Evolutionary conservation across 2,797 vertebrate genomes (phyloP), one percentile per base, ranked within the genome.

Genomic region (Fistularia tabacaria): DNA sequence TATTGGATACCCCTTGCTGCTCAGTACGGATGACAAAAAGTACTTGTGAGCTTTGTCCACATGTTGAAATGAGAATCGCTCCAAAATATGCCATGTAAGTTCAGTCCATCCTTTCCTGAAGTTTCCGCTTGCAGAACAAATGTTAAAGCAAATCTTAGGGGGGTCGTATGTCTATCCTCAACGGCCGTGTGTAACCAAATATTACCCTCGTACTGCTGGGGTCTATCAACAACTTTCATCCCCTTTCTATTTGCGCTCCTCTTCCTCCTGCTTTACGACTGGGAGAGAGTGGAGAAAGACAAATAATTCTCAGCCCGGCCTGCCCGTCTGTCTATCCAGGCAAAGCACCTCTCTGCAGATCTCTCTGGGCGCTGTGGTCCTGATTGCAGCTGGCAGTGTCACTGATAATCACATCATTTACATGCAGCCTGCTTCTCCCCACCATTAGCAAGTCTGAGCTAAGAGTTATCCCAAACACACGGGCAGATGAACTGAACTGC

Each of bases 361-460:
- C 77, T 59, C 71, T 79, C 53, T 51, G 14, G 70, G 71, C 52
- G 75, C 72, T 65, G 71, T 59, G 72, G 81, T 76, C 76, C 81
- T 85, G 85, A 90, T 86, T 88, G 74, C 81, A 85, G 83, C 82
- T 85, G 88, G 86, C 85, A 86, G 84, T 71, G 85, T 85, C 88
- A 84, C 81, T 75, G 84, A 88, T 88, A 85, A 90, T 89, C 86
- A 88, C 59, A 13, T 88, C 83, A 87, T 88, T 88, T 84, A 76
- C 80, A 88, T 86, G 82, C 85, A 83, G 85, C 77, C 61, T 65
- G 85, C 79, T 3, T 25, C 74, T 73, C 68, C 68, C 63, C 66
- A 58, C 77, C 82, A 85, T 87, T 86, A 86, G 82, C 80, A 77
- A 79, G 85, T 81, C 79, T 73, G 64, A 74, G 63, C 74, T 62